phyloP scores from a whole-genome alignment of 2,888 invertebrate genomes.

The Diarsia mendica region DNA sequence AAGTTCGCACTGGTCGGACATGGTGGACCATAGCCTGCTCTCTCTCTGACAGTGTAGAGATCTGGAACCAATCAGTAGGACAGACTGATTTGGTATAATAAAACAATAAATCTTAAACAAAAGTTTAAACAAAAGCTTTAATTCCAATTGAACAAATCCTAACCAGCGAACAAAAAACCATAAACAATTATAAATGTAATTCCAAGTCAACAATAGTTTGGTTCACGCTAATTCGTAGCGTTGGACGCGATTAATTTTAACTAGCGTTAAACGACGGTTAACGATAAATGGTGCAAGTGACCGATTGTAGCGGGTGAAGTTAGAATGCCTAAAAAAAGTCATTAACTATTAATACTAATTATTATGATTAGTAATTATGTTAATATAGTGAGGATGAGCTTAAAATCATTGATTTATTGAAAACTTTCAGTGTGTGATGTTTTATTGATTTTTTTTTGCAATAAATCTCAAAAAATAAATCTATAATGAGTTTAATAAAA shows the following conservation, averaged over 20 bases:
- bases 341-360: not conserved
- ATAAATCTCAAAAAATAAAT: not conserved
- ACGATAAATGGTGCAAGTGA: conserved; percentile 33
- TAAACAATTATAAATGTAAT: conserved; percentile 51
- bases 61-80: not conserved
- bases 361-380: not conserved
- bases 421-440: not conserved
- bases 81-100: too few relatives aligned
- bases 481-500: not conserved
- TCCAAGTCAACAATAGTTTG: conserved; percentile 52
- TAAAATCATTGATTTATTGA: not conserved
- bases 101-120: not conserved
- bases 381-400: not conserved
- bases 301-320: conserved; percentile 21
- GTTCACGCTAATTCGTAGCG: conserved; percentile 69
- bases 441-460: not conserved
- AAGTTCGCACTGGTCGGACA: too few relatives aligned
- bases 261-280: conserved; percentile 49
- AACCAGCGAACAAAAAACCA: conserved; percentile 1
- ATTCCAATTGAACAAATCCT: conserved; percentile 24
- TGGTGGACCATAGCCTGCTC: not conserved
- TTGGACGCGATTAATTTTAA: conserved; percentile 63
- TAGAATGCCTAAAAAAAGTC: not conserved
- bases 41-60: not conserved
- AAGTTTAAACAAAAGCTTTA: not conserved